These are phyloP conservation scores for Hermaeophaga mercurialis DNA, from an alignment of 2,888 invertebrate species.

Conservation along the genomic window DNA sequence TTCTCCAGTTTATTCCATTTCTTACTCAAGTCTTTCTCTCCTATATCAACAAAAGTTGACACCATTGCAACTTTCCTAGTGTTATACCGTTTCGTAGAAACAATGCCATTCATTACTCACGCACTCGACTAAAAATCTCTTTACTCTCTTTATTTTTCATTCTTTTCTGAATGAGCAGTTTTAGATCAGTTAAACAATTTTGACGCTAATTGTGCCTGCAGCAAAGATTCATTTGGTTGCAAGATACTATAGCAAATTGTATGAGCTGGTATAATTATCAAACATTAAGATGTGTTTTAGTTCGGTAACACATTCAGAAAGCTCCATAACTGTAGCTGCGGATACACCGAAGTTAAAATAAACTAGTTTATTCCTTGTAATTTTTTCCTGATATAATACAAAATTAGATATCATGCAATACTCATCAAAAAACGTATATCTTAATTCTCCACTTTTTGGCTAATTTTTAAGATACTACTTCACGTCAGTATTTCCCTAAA, in stretches of 20 bases:
- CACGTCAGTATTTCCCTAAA: background rate
- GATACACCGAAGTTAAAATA: background rate
- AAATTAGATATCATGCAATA: background rate
- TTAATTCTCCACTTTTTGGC: constrained; percentile 1
- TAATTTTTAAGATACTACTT: background rate
- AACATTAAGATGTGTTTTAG: no score
- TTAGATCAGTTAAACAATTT: no score
- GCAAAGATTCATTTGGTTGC: no score
- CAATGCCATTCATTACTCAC: background rate
- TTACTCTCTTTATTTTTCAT: no score
- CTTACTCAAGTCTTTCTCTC: background rate
- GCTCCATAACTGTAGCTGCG: no score
- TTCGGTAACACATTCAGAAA: no score
- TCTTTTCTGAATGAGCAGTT: no score
- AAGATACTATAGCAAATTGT: no score
- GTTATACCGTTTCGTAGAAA: background rate
- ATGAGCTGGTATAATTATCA: no score
- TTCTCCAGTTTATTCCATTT: constrained; percentile 9
- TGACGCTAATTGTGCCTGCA: no score
- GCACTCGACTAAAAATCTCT: no score
- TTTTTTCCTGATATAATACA: background rate
- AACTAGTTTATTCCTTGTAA: background rate
- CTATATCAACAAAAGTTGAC: background rate
- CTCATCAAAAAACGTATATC: background rate
- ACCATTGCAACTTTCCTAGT: background rate